These are phyloP conservation scores for Tigriopus japonicus DNA, from an alignment of 1,140 invertebrate genomes.

Conservation along the genomic window DNA sequence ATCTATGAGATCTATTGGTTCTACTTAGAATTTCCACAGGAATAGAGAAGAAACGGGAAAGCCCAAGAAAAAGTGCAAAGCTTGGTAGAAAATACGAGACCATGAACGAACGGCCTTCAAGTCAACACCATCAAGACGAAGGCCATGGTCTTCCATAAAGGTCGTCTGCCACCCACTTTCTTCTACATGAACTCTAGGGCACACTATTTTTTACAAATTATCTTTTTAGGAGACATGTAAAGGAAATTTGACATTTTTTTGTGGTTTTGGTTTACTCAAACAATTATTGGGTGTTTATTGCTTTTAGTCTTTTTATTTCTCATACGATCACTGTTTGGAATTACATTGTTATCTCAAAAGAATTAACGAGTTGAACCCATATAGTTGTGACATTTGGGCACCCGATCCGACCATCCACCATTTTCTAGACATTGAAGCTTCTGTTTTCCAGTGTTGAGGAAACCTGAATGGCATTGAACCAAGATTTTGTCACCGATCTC, in stretches of 20 bases:
- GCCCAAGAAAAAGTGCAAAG: no score
- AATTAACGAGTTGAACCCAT: not conserved
- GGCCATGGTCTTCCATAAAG: no score
- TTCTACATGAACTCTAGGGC: no score
- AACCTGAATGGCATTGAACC: slow-evolving; percentile 47
- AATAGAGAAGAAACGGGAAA: no score
- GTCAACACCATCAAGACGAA: no score
- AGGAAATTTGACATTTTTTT: not conserved
- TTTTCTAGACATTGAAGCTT: not conserved
- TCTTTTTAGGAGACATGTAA: not conserved
- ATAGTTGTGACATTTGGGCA: slow-evolving; percentile 4
- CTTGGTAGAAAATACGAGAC: no score
- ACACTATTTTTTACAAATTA: not conserved
- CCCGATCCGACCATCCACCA: not conserved
- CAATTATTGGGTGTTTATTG: not conserved
- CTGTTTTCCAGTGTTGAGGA: slow-evolving; percentile 24
- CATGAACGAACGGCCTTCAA: no score
- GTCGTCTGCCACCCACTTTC: no score
- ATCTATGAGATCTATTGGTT: no score
- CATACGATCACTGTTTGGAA: not conserved
- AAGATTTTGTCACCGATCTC: slow-evolving; percentile 49
- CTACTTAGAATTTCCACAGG: no score
- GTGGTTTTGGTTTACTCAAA: not conserved
- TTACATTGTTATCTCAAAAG: not conserved
- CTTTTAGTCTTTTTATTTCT: not conserved